Percentiles rank a stretch among this genome's conserved stretches.
These are phyloP conservation scores for Synaphobranchus kaupii DNA, from an alignment of 2,797 vertebrate genomes.

Conservation along the genomic window DNA sequence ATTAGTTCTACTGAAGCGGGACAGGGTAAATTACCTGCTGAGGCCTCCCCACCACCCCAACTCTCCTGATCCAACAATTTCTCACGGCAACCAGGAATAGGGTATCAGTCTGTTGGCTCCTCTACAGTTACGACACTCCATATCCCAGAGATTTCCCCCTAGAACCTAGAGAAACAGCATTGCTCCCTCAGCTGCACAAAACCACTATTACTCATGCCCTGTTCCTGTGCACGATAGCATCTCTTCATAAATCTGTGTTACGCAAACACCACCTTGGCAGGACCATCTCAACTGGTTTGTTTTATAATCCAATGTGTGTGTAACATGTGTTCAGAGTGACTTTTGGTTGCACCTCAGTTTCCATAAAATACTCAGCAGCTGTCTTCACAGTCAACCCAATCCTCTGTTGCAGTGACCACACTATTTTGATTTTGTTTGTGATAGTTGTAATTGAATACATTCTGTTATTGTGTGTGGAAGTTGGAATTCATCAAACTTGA, in stretches of 20 bases:
- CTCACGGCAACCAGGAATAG: not conserved
- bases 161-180: conserved; percentile 2
- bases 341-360: not conserved
- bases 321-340: not conserved
- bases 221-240: not conserved
- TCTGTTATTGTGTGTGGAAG: not conserved
- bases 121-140: not conserved
- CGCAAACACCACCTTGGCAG: not conserved
- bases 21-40: not conserved
- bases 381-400: not conserved
- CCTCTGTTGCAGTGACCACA: not conserved
- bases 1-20: not conserved
- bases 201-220: not conserved
- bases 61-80: not conserved
- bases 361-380: not conserved
- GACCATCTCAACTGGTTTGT: not conserved
- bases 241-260: conserved; percentile 13
- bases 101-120: not conserved
- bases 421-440: not conserved
- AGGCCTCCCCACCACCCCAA: not conserved
- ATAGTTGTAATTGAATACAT: not conserved
- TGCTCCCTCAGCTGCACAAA: not conserved
- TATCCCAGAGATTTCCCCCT: not conserved
- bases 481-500: not conserved
- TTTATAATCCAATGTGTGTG: not conserved